These are phyloP conservation scores for Antidorcas marsupialis DNA, from an alignment of 2,113 vertebrate species.

Conservation along the genomic window DNA sequence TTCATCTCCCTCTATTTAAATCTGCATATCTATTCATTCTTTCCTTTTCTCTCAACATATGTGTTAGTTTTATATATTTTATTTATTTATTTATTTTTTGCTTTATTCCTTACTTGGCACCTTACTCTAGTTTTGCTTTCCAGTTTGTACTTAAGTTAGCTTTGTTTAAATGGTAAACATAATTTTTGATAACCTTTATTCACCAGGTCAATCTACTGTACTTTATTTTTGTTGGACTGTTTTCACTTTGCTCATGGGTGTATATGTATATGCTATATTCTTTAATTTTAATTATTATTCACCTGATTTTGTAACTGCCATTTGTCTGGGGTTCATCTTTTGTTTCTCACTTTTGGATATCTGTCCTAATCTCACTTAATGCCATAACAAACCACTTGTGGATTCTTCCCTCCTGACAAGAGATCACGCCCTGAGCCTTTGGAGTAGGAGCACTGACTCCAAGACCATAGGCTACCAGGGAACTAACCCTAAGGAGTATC, in stretches of 20 bases:
- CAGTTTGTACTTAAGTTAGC: neutral
- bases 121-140: neutral
- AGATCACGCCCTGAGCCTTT: rapidly evolving
- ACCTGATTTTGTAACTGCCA: neutral
- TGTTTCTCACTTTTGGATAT: rapidly evolving
- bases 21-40: neutral
- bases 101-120: neutral
- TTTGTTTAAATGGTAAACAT: neutral
- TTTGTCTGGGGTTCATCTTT: neutral
- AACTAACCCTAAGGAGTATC: neutral
- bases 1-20: neutral
- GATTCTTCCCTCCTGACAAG: neutral
- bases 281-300: neutral
- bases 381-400: neutral
- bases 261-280: neutral
- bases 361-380: neutral
- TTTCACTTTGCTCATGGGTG: neutral
- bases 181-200: neutral
- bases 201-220: neutral
- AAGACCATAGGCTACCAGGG: neutral
- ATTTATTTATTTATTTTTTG: neutral
- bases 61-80: neutral
- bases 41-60: neutral
- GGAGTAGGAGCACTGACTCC: neutral
- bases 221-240: neutral